Base-by-base conservation (phyloP, 2,888 invertebrate species). In the Camponotus fellah region DNA sequence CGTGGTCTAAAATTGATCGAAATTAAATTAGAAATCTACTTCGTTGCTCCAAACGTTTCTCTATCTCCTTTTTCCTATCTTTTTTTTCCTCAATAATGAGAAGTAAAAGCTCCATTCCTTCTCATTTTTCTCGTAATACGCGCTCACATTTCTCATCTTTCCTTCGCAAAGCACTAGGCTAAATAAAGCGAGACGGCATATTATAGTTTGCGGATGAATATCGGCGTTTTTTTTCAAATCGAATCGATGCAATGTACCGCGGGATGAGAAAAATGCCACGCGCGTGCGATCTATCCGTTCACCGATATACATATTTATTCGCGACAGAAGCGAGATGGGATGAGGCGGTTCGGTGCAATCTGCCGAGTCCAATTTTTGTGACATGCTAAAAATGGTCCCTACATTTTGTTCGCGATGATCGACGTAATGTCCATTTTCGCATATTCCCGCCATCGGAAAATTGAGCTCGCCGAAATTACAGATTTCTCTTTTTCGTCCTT, bases 391-490 rank as follows among this genome's bases (percentile, higher is more conserved):
- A 37, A 37, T 17, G 10, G 8, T 37, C 21, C 26, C n/a, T 75
- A 37, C 49, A 75, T 75, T 75, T 53, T 65, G 49, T 10, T 21
- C 37, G 21, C 46, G 46, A 64, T 34, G 14, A 34, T 64, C n/a
- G 46, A 34, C 21, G 34, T 46, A 34, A 64, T 32, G 2, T 21
- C n/a, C 21, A 12, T 34, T 21, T 49, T 64, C 10, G 3, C 46
- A n/a, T 62, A 12, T 46, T n/a, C 8, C 49, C 62, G 32, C 3
- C 34, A n/a, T 8, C 65, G 65, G 46, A 21, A 75, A 65, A 64
- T 64, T 17, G 65, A 46, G 46, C n/a, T 14, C 21, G 46, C 9
- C 21, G 49, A 75, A 75, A 75, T 75, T 65, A 65, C 49, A 75
- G 65, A 26, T 75, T 14, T 62, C 5, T 26, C 26, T 32, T 14